Evolutionary conservation across 2,797 vertebrate genomes (phyloP).

Genomic region (Martes flavigula): DNA sequence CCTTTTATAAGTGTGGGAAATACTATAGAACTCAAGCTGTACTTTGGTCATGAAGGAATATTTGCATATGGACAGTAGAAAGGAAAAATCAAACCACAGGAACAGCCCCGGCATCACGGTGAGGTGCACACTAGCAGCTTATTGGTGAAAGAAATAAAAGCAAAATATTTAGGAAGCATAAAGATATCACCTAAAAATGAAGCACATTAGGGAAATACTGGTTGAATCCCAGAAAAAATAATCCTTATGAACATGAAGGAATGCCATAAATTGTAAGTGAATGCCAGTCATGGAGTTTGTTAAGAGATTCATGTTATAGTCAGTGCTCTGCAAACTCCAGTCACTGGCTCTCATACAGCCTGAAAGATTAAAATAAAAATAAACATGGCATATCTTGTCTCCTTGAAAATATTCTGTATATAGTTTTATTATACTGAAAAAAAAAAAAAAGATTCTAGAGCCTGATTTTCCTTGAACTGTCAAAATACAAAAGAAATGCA

Average conservation of each 20-base stretch:
- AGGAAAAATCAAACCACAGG: constrained; percentile 61
- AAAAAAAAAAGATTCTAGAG: constrained; percentile 68
- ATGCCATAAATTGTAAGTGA: constrained; percentile 83
- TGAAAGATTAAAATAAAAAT: constrained; percentile 80
- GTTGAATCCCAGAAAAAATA: constrained; percentile 80
- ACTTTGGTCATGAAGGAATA: constrained; percentile 37
- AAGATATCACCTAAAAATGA: constrained; percentile 82
- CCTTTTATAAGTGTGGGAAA: constrained; percentile 65
- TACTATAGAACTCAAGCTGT: not conserved
- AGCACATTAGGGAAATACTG: constrained; percentile 81
- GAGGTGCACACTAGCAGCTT: constrained; percentile 72
- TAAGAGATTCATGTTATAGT: constrained; percentile 83
- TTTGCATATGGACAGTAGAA: constrained; percentile 59
- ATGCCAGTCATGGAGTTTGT: constrained; percentile 80
- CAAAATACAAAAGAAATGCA: constrained; percentile 85
- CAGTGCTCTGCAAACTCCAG: constrained; percentile 69
- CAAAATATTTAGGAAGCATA: constrained; percentile 81
- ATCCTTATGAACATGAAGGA: constrained; percentile 84
- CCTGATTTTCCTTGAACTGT: constrained; percentile 80
- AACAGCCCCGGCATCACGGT: constrained; percentile 50
- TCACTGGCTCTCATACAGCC: constrained; percentile 71
- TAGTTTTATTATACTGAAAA: constrained; percentile 80
- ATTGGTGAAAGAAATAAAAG: constrained; percentile 80
- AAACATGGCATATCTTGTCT: constrained; percentile 64
- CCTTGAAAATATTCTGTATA: constrained; percentile 79